Conservation (phyloP, 2,888 invertebrate genomes). For the Cantharis rustica region DNA sequence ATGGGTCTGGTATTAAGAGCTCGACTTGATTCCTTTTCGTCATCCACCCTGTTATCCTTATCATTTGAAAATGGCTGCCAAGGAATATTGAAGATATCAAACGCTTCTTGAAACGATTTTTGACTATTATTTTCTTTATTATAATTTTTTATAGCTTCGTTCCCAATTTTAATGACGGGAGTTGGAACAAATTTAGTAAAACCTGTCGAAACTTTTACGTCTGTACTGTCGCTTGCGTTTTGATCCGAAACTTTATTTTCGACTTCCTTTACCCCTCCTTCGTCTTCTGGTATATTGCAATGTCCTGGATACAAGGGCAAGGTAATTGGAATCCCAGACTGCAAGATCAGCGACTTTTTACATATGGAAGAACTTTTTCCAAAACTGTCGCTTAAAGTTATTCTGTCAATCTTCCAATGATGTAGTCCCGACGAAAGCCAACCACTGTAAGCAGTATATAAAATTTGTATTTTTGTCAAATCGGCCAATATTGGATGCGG, state of each 20-base stretch:
- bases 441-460: constrained; percentile 87
- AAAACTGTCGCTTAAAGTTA: constrained; percentile 83
- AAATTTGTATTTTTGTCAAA: constrained; percentile 72
- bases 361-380: constrained; percentile 84
- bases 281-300: constrained; percentile 69
- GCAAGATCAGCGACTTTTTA: constrained; percentile 72
- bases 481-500: constrained; percentile 86
- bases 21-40: constrained; percentile 60
- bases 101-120: constrained; percentile 51
- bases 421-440: constrained; percentile 87
- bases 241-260: constrained; percentile 10
- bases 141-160: constrained; percentile 45
- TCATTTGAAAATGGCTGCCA: constrained; percentile 60
- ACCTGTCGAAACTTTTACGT: constrained; percentile 26
- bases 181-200: constrained; percentile 50
- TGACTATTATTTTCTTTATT: constrained; percentile 35
- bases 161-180: constrained; percentile 53
- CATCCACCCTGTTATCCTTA: constrained; percentile 57
- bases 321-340: constrained; percentile 74
- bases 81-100: constrained; percentile 56
- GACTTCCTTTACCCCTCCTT: background rate
- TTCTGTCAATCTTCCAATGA: constrained; percentile 80
- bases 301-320: constrained; percentile 78
- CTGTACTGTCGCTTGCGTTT: background rate
- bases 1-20: constrained; percentile 59